Conservation (phyloP, 1,140 invertebrate genomes). For the Pseudachorutes palmiensis region DNA sequence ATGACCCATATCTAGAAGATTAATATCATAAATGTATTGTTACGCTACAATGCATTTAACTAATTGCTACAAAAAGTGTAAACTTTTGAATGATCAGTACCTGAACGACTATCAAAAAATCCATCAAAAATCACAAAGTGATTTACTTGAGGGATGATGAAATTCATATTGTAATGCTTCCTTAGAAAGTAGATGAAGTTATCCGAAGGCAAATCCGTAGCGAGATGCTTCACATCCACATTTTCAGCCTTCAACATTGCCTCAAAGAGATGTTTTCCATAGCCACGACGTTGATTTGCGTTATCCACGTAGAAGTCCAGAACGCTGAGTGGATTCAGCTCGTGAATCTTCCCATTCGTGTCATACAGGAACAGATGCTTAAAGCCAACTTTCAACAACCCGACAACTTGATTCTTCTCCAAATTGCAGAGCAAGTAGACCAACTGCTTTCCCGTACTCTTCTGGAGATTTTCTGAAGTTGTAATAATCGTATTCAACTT, state of each 20-base stretch:
- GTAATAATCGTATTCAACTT: constrained; percentile 33
- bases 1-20: constrained; percentile 27
- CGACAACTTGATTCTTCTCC: constrained; percentile 50
- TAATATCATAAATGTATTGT: background rate
- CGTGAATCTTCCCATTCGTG: constrained; percentile 55
- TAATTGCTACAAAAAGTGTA: background rate
- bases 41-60: background rate
- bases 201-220: constrained; percentile 79
- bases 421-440: constrained; percentile 35
- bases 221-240: constrained; percentile 60
- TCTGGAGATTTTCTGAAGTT: constrained; percentile 28
- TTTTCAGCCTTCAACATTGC: constrained; percentile 59
- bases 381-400: constrained; percentile 71
- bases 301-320: constrained; percentile 82
- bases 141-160: constrained; percentile 70
- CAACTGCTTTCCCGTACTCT: constrained; percentile 24
- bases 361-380: constrained; percentile 80
- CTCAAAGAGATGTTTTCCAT: constrained; percentile 50
- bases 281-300: constrained; percentile 57
- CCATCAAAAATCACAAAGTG: constrained; percentile 79
- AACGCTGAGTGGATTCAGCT: constrained; percentile 66
- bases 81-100: constrained; percentile 24
- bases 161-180: constrained; percentile 68
- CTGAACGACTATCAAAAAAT: constrained; percentile 58
- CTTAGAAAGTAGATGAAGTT: constrained; percentile 75